Percentiles rank a stretch among this genome's conserved stretches.
phyloP scores from a whole-genome alignment of 1,140 invertebrate species.

The silkworm (Bombyx mori) region ASM3026992v2 NC_085123.1:1882501-1883000 shows the following conservation, averaged over 20 bases:
- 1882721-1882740: too few relatives aligned
- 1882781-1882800: conserved; percentile 80
- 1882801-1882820: conserved; percentile 90
- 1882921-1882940: conserved; percentile 89
- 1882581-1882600: too few relatives aligned
- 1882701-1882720: too few relatives aligned
- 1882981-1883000: conserved; percentile 91
- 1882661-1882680: too few relatives aligned
- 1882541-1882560: too few relatives aligned
- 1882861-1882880: conserved; percentile 91
- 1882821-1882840: conserved; percentile 87
- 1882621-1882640: too few relatives aligned
- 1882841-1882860: conserved; percentile 93
- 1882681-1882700: too few relatives aligned
- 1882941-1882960: conserved; percentile 79
- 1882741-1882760: conserved; percentile 43
- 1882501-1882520: too few relatives aligned
- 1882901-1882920: conserved; percentile 84
- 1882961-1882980: conserved; percentile 87
- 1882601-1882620: too few relatives aligned
- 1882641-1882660: too few relatives aligned
- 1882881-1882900: conserved; percentile 77
- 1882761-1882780: conserved; percentile 83
- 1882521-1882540: too few relatives aligned
- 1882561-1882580: too few relatives aligned